Base-by-base conservation (phyloP, 1,140 invertebrate genomes). In the Vanessa tameamea region DNA sequence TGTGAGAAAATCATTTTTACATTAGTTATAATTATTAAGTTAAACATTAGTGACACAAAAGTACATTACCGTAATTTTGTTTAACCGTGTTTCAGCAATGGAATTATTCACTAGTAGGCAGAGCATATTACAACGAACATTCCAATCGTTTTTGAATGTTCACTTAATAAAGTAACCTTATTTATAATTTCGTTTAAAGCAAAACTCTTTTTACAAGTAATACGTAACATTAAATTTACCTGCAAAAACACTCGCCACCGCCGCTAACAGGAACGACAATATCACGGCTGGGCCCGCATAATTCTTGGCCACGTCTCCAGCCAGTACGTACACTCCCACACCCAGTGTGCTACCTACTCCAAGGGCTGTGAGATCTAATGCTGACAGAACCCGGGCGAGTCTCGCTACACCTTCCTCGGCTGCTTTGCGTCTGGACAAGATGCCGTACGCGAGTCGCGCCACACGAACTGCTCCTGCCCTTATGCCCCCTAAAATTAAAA, bases 271-370 rank as follows among this genome's bases (percentile, higher is more conserved):
- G 85, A 98, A 98, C 8, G 97, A 97, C 47, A 98, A 79, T 51
- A 97, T 93, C 13, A 98, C 97, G 48, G 97, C 95, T 1, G 97
- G 97, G 0, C 97, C 97, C 0, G 97, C 96, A 64, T 94, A 95
- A 65, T 95, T 93, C 86, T 95, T 95, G 26, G 97, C 96, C n/a
- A 98, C 97, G 75, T 97, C 95, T 13, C 97, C 97, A 16, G 96
- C 96, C 26, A 98, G 88, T 9, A 98, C 97, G 93, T 98, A 98
- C 14, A 98, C 96, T 15, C 97, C 97, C 31, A 98, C 96, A 6
- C 97, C 97, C 12, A 98, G 88, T 0, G 97, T 98, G 75, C 96
- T 97, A 12, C 97, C 97, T 26, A 98, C 95, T 51, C 97, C 97
- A 2, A 98, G 86, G 1, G 95, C 95, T 0, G 96, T 97, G 9